Conservation (phyloP, 2,797 vertebrate genomes). For the Callimico goeldii region DNA sequence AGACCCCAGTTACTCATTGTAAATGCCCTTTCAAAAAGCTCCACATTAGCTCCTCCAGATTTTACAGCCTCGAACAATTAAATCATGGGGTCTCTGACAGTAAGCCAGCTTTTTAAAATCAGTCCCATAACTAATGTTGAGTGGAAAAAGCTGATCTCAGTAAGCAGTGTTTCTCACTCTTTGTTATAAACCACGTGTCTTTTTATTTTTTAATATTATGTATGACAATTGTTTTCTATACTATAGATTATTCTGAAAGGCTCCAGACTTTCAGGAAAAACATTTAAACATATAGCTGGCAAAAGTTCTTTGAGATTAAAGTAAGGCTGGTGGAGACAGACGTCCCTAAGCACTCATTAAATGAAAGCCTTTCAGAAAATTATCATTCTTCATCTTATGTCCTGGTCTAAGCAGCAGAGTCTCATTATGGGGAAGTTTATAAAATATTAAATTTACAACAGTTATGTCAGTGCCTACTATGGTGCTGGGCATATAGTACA, state of each 20-base stretch:
- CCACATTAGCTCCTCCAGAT: not conserved
- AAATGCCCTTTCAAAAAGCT: not conserved
- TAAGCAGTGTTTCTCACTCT: not conserved
- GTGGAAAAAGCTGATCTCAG: not conserved
- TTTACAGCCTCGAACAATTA: constrained; percentile 32
- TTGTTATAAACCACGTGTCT: not conserved
- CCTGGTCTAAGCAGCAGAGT: not conserved
- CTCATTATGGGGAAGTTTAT: not conserved
- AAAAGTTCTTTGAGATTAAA: not conserved
- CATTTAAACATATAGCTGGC: not conserved
- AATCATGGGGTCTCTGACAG: not conserved
- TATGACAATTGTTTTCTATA: not conserved
- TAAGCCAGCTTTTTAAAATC: constrained; percentile 3
- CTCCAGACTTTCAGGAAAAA: not conserved
- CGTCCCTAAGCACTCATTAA: not conserved
- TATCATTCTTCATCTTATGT: not conserved
- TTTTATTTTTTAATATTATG: not conserved
- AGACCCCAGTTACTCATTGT: not conserved
- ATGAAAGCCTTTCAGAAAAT: not conserved
- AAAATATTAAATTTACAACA: not conserved
- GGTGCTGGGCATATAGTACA: not conserved
- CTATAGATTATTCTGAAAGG: not conserved
- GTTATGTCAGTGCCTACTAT: not conserved
- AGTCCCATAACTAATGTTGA: not conserved
- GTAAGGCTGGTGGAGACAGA: not conserved